These are phyloP conservation scores for Drosophila acutilabella DNA, from an alignment of 2,888 invertebrate genomes.

Conservation along the genomic window DNA sequence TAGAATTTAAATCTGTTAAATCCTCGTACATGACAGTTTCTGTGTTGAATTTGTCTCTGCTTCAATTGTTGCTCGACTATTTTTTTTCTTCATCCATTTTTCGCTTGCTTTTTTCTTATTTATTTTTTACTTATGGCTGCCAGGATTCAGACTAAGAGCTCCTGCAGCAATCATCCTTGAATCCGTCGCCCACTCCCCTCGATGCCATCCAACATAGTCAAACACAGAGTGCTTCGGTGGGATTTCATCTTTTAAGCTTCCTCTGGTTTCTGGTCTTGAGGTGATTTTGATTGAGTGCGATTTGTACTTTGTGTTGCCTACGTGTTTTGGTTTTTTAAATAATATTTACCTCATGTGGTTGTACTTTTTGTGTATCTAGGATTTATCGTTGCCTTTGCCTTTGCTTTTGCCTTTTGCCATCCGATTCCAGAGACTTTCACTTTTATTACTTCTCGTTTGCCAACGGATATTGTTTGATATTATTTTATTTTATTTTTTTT, in stretches of 20 bases:
- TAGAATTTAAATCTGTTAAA: slow-evolving; percentile 81
- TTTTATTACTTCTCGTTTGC: slow-evolving; percentile 51
- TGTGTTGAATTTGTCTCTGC: slow-evolving; percentile 58
- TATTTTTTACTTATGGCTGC: slow-evolving; percentile 50
- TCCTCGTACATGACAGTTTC: slow-evolving; percentile 78
- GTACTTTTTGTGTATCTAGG: slow-evolving; percentile 51
- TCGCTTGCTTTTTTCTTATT: slow-evolving; percentile 44
- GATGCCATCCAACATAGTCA: neutral
- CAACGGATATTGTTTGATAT: slow-evolving; percentile 73
- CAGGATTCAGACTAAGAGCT: slow-evolving; percentile 24
- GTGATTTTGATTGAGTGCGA: slow-evolving; percentile 80
- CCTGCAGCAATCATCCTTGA: slow-evolving; percentile 22
- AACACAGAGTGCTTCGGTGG: slow-evolving; percentile 22
- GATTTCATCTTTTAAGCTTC: slow-evolving; percentile 68
- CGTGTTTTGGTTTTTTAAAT: slow-evolving; percentile 78
- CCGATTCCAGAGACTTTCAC: slow-evolving; percentile 65
- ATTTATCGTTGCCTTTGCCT: slow-evolving; percentile 58
- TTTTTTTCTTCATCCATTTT: slow-evolving; percentile 9
- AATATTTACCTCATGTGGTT: slow-evolving; percentile 71
- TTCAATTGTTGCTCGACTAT: slow-evolving; percentile 43
- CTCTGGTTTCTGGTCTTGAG: slow-evolving; percentile 56
- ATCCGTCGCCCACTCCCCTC: neutral
- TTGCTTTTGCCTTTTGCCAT: slow-evolving; percentile 45
- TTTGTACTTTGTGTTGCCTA: slow-evolving; percentile 77
- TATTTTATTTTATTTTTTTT: slow-evolving; percentile 60